phyloP scores from a whole-genome alignment of 2,113 vertebrate genomes.

The Tachysurus fulvidraco region DNA sequence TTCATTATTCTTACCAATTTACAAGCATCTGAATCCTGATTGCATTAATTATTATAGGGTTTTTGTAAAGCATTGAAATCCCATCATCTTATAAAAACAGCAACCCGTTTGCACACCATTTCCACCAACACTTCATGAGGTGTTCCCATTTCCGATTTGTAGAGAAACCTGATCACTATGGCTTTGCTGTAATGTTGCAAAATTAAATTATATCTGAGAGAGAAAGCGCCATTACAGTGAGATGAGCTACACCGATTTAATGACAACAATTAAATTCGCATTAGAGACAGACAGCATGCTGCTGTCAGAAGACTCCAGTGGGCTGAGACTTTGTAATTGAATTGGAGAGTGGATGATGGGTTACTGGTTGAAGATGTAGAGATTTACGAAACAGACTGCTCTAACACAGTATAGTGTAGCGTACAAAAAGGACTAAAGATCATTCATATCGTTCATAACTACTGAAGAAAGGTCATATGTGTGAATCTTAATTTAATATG shows the following conservation, averaged over 20 bases:
- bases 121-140: conserved; percentile 28
- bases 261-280: conserved; percentile 60
- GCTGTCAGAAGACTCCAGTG: conserved; percentile 24
- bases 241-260: conserved; percentile 62
- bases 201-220: conserved; percentile 38
- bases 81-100: neutral
- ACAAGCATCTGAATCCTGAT: neutral
- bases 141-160: conserved; percentile 6
- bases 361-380: conserved; percentile 20
- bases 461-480: neutral
- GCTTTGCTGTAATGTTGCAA: conserved; percentile 30
- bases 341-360: conserved; percentile 42
- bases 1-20: neutral
- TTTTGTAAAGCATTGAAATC: neutral
- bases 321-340: conserved; percentile 46
- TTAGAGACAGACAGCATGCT: conserved; percentile 49
- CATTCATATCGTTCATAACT: neutral
- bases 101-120: conserved; percentile 24
- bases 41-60: neutral
- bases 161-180: conserved; percentile 41
- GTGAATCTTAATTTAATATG: neutral
- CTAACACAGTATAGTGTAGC: neutral
- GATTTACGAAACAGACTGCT: conserved; percentile 33
- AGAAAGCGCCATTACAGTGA: conserved; percentile 47
- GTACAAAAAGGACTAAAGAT: conserved; percentile 26